Evolutionary conservation across 2,113 vertebrate genomes (phyloP), one percentile per base, ranked within the genome.

Genomic region (Gambusia affinis): DNA sequence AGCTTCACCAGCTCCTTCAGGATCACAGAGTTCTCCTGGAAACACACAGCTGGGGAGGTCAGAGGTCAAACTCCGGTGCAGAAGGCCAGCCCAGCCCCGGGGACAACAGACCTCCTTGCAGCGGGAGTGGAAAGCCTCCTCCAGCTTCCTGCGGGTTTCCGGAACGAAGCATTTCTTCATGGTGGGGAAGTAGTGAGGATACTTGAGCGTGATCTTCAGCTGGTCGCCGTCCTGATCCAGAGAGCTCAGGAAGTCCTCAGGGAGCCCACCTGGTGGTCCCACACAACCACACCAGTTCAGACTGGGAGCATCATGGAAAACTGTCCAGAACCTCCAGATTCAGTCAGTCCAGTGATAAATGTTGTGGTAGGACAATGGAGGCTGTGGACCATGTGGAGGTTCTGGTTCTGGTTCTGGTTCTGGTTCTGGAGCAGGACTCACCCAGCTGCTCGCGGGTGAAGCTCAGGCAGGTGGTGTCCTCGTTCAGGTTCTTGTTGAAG

Each of bases 401-500:
- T 37, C 35, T 37, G 35, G 35, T 33, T 33, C 31, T 33, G 31
- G 31, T 31, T 33, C 62, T 64, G 62, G 0, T 33, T 33, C 31
- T 33, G 31, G 31, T 31, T 33, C 62, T 64, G 62, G 0, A 22
- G 51, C 4, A 10, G 6, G 17, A 85, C 94, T n/a, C 85, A 99
- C 98, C 97, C 17, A 99, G 88, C 15, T 99, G 95, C 60, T 97
- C 96, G 2, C 88, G 88, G 0, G 88, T 95, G 89, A 98, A 98
- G 17, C 87, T 88, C 88, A 99, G 86, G 77, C 90, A 95, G 65
- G 97, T 98, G 0, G 96, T 96, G 85, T 99, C 97, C 60, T 99
- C 98, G 0, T 98, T 99, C 82, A 99, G 92, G 92, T 99, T 97
- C 91, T 98, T 98, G 94, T 96, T 98, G 94, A 99, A 99, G 84